phyloP scores from a whole-genome alignment of 2,113 vertebrate species.

The Notothenia rossii region DNA sequence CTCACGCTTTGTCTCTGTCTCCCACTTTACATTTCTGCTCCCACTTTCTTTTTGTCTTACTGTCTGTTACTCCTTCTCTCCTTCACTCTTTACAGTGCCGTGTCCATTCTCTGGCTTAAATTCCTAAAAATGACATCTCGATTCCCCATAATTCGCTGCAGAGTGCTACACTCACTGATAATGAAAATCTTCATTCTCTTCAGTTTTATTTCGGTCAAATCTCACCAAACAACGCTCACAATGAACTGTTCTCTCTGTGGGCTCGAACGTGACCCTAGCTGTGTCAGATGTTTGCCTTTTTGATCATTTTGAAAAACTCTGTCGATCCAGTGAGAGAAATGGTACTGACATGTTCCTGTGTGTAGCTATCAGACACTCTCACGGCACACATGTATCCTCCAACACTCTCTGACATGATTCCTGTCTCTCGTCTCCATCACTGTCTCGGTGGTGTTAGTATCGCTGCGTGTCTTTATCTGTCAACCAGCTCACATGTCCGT shows the following conservation, averaged over 20 bases:
- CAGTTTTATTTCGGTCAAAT: conserved; percentile 11
- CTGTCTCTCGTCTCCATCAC: conserved; percentile 51
- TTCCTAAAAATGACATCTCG: conserved; percentile 53
- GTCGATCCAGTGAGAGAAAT: conserved; percentile 44
- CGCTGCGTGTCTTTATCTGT: conserved; percentile 56
- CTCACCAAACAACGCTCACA: conserved; percentile 42
- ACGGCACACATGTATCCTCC: conserved; percentile 25
- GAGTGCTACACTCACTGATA: conserved; percentile 55
- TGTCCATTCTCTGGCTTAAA: conserved; percentile 43
- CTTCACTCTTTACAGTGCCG: conserved; percentile 13
- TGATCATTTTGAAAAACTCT: conserved; percentile 53
- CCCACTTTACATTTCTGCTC: conserved; percentile 55
- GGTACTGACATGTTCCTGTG: conserved; percentile 19
- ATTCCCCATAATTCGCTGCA: conserved; percentile 61
- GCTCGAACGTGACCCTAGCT: conserved; percentile 38
- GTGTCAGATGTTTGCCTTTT: conserved; percentile 38
- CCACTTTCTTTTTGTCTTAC: conserved; percentile 50
- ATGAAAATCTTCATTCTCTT: conserved; percentile 48
- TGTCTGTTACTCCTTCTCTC: conserved; percentile 10
- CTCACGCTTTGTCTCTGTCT: conserved; percentile 63
- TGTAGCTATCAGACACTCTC: conserved; percentile 15
- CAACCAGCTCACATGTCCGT: conserved; percentile 51
- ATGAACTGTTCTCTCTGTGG: conserved; percentile 30
- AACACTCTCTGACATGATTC: conserved; percentile 31
- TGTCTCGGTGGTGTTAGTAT: conserved; percentile 52